Evolutionary conservation across 2,888 invertebrate species (phyloP), one percentile per base, ranked within the genome.

Genomic region (Sesamia inferens): DNA sequence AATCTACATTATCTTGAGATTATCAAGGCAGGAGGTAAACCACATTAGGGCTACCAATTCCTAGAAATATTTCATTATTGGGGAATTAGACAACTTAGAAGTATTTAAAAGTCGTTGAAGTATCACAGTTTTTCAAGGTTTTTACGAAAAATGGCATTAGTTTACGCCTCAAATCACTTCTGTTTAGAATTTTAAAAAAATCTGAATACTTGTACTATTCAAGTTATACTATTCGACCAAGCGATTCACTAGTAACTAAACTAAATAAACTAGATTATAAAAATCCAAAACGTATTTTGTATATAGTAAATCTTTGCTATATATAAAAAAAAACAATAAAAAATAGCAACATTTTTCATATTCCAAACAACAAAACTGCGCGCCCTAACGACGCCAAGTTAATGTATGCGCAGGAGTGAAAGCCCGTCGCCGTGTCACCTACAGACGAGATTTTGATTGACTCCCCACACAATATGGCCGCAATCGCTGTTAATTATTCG

Each of bases 401-500:
- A 81, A 76, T 65, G 16, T 71, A 71, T 74, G 64, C 74, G 69
- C 68, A 67, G 31, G 58, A 85, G 79, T 71, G 86, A 85, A 86
- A 85, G 86, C 78, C 72, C 55, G 55, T 72, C 74, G 58, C 51
- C 19, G 58, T 78, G 79, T 79, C 79, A 84, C 73, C 76, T 66
- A 69, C 75, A 72, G 77, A 74, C 63, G 74, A 71, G 68, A 82
- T 71, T 86, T 76, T 84, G 85, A 84, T 86, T 72, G 79, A 86
- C 74, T 76, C 73, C 66, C 68, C 79, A 68, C 71, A 76, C 82
- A 81, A 77, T 74, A 78, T 76, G 71, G 66, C 76, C 31, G 61
- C 74, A n/a, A 55, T 61, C 54, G 48, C 59, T 55, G 48, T 51
- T 81, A 83, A 85, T 86, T 75, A 78, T 77, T 79, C 68, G 71